phyloP scores from a whole-genome alignment of 2,113 vertebrate genomes.

The Coptodon bakossiorum region DNA sequence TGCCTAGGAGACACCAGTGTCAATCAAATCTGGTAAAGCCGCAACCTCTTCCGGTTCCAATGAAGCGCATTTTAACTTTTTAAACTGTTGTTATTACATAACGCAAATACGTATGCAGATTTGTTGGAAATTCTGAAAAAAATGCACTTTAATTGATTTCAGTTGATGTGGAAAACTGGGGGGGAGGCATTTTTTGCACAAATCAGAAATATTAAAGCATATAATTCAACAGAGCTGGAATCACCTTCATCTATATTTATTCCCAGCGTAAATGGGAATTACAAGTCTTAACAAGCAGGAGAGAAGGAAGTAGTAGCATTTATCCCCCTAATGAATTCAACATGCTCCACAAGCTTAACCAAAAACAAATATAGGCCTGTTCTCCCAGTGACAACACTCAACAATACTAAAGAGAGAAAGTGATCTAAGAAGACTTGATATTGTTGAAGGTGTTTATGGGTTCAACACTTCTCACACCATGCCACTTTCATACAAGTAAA shows the following conservation, averaged over 20 bases:
- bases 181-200: neutral
- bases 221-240: neutral
- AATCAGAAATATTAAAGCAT: neutral
- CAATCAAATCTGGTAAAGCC: neutral
- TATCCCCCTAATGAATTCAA: conserved; percentile 33
- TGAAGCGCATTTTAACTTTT: neutral
- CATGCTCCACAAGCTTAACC: conserved; percentile 16
- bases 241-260: neutral
- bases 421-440: neutral
- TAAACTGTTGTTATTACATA: neutral
- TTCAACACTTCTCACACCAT: neutral
- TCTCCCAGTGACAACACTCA: neutral
- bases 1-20: neutral
- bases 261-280: neutral
- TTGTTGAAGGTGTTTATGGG: neutral
- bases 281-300: neutral
- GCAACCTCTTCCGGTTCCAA: neutral
- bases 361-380: conserved; percentile 19
- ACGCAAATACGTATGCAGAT: neutral
- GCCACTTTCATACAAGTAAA: neutral
- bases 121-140: neutral
- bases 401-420: neutral
- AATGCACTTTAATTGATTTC: neutral
- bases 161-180: neutral
- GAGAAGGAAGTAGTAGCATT: neutral